A percentile compares a stretch with the other conserved stretches of the same genome.
phyloP scores from a whole-genome alignment of 2,888 invertebrate genomes.

The Scelioninae gen. 2 region DNA sequence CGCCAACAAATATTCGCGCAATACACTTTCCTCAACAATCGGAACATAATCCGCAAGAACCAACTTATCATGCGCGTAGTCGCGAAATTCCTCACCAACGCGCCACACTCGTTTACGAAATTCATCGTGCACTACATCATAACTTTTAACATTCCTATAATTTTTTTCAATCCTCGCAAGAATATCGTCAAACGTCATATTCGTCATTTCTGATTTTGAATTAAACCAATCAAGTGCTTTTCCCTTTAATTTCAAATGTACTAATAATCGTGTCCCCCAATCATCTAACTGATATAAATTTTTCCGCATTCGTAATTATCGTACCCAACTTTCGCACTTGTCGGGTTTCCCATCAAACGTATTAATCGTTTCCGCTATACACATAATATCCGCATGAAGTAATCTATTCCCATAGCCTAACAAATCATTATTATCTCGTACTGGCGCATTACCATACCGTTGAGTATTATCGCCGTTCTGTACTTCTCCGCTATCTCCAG shows the following conservation, averaged over 20 bases:
- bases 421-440: no score
- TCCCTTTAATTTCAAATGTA: background rate
- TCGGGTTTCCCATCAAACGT: slow-evolving; percentile 12
- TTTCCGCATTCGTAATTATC: background rate
- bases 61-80: slow-evolving; percentile 18
- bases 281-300: slow-evolving; percentile 9
- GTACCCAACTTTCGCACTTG: slow-evolving; percentile 10
- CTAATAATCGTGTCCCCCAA: background rate
- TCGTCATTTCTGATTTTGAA: slow-evolving; percentile 4
- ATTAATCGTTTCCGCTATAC: slow-evolving; percentile 1
- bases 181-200: slow-evolving; percentile 1
- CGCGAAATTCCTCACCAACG: background rate
- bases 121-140: background rate
- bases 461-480: no score
- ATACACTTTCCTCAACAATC: background rate
- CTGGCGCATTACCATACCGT: no score
- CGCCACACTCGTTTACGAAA: slow-evolving; percentile 20
- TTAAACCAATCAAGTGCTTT: slow-evolving; percentile 17
- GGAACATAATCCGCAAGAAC: slow-evolving; percentile 2
- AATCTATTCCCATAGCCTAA: background rate
- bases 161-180: background rate
- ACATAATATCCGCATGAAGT: background rate
- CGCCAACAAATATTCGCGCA: slow-evolving; percentile 2
- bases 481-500: no score
- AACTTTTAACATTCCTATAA: background rate